Evolutionary conservation across 2,113 vertebrate genomes (phyloP).

Genomic region (Crotalus helleri): DNA sequence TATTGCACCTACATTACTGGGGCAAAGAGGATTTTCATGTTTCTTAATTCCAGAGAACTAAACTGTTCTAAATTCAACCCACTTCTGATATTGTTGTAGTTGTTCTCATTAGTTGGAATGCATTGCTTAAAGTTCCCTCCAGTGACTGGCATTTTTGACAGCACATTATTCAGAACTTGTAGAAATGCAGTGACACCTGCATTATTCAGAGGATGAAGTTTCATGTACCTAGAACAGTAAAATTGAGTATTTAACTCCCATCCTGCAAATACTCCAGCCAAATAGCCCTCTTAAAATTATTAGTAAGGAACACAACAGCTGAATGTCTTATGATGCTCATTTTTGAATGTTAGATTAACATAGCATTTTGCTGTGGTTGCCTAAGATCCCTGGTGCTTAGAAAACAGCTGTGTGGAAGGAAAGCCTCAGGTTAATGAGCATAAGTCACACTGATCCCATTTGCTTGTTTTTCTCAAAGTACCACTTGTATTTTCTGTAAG

Average conservation of each 20-base stretch:
- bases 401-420: not conserved
- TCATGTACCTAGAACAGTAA: not conserved
- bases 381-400: not conserved
- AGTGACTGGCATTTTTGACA: not conserved
- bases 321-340: not conserved
- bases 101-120: not conserved
- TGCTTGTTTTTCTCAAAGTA: not conserved
- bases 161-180: not conserved
- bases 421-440: not conserved
- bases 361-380: not conserved
- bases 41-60: not conserved
- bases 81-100: not conserved
- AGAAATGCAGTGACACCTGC: not conserved
- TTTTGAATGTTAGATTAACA: not conserved
- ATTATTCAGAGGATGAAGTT: not conserved
- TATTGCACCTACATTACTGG: not conserved
- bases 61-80: not conserved
- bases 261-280: not conserved
- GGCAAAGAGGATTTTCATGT: not conserved
- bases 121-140: not conserved
- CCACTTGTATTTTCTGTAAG: conserved; percentile 11
- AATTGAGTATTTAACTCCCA: not conserved
- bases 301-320: not conserved
- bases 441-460: not conserved
- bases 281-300: not conserved